Evolutionary conservation across 2,797 vertebrate genomes (phyloP), one percentile per base, ranked within the genome.

Genomic region (Decapterus maruadsi): DNA sequence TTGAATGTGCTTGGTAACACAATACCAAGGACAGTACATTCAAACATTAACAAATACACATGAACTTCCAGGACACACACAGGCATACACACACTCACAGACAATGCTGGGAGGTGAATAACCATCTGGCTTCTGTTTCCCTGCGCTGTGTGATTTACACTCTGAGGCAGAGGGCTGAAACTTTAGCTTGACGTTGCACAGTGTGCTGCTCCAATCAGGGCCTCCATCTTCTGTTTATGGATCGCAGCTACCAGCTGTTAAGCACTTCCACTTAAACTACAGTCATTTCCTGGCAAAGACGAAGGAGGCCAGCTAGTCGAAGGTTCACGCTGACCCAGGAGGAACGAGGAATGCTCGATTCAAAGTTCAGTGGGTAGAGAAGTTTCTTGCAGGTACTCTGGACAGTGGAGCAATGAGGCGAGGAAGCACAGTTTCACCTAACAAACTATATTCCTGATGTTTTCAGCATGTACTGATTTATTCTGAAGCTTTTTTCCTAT

Each of bases 51-150:
- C 72, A 76, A 59, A 73, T 45, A 51, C 51, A 67, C 67, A 36
- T 29, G 50, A 77, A 59, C n/a, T 26, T 48, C 8, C 36, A 75
- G 36, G n/a, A 46, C 67, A 69, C 46, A 60, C 62, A 70, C 42
- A 31, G 3, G 12, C 40, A 42, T 12, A 42, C 40, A 42, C 40
- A 42, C 46, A 11, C 64, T 57, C 69, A 65, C 55, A 29, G 68
- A 59, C 77, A 85, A 63, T 74, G 66, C 79, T 67, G 61, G 72
- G 70, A 80, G 74, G 89, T 82, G 83, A 91, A 82, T 56, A 79
- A 89, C 88, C 75, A 93, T 94, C 93, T 95, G 94, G 90, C 88
- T 91, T 91, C 81, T 88, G 89, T 94, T 91, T 90, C 82, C 55
- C 31, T 56, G 67, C 34, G 8, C 83, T 75, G 58, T 83, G 82